A percentile compares a stretch with the other conserved stretches of the same genome.
Conservation (phyloP, 2,113 vertebrate genomes). For the Aegypius monachus region DNA sequence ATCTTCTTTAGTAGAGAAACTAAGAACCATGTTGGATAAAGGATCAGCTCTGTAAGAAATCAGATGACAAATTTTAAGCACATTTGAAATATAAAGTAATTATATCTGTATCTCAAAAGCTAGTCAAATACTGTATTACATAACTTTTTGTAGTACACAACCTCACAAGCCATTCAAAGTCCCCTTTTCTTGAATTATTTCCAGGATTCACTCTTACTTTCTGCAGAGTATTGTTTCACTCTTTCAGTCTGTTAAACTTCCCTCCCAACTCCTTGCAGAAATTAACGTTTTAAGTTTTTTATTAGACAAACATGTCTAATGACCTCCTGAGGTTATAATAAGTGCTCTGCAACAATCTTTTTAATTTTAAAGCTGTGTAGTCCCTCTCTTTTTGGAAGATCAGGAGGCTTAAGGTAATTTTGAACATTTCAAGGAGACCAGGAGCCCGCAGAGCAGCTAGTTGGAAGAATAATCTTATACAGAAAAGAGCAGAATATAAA, state of each 20-base stretch:
- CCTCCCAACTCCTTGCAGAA: background rate
- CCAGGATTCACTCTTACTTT: background rate
- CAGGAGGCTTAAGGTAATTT: background rate
- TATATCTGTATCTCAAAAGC: background rate
- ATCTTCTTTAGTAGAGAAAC: conserved; percentile 89
- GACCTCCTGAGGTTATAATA: background rate
- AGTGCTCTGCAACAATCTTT: background rate
- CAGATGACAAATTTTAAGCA: background rate
- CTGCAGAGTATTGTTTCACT: background rate
- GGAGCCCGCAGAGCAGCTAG: background rate
- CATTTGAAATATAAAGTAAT: background rate
- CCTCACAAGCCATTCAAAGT: background rate
- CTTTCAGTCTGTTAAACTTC: background rate
- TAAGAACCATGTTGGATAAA: conserved; percentile 89
- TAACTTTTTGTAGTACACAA: background rate
- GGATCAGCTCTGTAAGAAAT: conserved; percentile 87
- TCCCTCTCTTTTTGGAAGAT: background rate
- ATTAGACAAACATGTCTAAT: background rate
- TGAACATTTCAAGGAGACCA: background rate
- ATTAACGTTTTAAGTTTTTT: background rate
- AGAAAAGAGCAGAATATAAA: background rate
- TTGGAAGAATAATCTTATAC: background rate
- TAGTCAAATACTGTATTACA: background rate
- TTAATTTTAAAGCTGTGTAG: background rate
- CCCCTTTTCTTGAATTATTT: background rate